phyloP scores from a whole-genome alignment of 1,140 invertebrate species.

The Cyphomyrmex costatus region DNA sequence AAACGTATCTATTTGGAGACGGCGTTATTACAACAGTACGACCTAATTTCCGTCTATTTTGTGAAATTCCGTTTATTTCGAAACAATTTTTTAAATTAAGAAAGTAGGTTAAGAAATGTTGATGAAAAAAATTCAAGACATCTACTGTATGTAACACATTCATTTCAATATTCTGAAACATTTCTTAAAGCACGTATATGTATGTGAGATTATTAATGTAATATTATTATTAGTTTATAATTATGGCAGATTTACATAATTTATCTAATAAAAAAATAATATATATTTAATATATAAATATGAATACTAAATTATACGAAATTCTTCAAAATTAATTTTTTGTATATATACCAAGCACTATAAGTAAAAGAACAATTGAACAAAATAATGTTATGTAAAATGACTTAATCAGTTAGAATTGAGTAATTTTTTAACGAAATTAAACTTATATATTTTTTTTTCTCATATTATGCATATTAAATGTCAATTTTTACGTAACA shows the following conservation, averaged over 20 bases:
- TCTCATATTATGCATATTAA: not conserved
- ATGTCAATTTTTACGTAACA: not conserved
- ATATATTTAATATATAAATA: too few relatives aligned
- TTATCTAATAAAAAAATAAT: too few relatives aligned
- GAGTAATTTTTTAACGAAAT: not conserved
- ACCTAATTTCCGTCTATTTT: not conserved
- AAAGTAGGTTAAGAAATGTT: not conserved
- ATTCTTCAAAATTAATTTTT: not conserved
- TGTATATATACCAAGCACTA: not conserved
- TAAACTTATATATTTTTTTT: not conserved
- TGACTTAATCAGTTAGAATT: not conserved
- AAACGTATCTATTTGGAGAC: constrained; percentile 1
- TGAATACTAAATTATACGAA: not conserved
- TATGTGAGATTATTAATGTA: too few relatives aligned
- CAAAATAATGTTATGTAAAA: not conserved
- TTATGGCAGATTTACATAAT: not conserved
- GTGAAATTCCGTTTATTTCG: too few relatives aligned
- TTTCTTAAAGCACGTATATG: not conserved
- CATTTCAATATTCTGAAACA: not conserved
- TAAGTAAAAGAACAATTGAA: not conserved
- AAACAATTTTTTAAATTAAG: not conserved
- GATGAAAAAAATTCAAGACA: not conserved
- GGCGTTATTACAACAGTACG: not conserved
- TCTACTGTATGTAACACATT: not conserved
- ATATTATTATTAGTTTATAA: not conserved